Evolutionary conservation across 2,113 vertebrate genomes (phyloP).

Genomic region (Arizona elegans): DNA sequence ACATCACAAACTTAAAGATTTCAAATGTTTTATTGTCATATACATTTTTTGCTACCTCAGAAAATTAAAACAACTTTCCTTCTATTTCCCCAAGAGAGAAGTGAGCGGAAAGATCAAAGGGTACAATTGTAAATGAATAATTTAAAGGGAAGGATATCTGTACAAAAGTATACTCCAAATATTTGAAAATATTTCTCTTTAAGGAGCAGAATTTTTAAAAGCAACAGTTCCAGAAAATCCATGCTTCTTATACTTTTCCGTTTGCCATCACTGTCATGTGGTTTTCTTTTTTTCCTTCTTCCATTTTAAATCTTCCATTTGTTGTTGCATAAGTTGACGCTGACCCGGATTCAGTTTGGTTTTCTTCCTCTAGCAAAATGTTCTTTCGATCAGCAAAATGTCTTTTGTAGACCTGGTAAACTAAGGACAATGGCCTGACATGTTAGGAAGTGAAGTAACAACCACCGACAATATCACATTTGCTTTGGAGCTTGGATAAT

Average conservation of each 20-base stretch:
- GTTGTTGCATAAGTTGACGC: constrained; percentile 27
- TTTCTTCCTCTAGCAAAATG: constrained; percentile 34
- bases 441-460: constrained; percentile 31
- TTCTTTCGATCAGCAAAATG: not conserved
- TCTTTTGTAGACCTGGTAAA: constrained; percentile 73
- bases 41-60: constrained; percentile 15
- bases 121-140: constrained; percentile 14
- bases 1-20: not conserved
- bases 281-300: constrained; percentile 56
- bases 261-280: not conserved
- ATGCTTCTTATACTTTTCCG: constrained; percentile 3
- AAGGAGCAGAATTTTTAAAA: constrained; percentile 3
- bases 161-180: constrained; percentile 23
- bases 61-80: not conserved
- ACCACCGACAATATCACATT: not conserved
- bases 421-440: constrained; percentile 61
- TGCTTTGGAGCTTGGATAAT: not conserved
- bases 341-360: constrained; percentile 23
- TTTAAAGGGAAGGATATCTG: constrained; percentile 26
- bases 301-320: constrained; percentile 73
- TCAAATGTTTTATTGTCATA: not conserved
- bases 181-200: constrained; percentile 36
- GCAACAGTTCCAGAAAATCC: constrained; percentile 25
- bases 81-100: constrained; percentile 29
- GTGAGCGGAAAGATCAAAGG: constrained; percentile 17